Evolutionary conservation across 2,113 vertebrate species (phyloP).

Genomic region (Neolamprologus variostigma): DNA sequence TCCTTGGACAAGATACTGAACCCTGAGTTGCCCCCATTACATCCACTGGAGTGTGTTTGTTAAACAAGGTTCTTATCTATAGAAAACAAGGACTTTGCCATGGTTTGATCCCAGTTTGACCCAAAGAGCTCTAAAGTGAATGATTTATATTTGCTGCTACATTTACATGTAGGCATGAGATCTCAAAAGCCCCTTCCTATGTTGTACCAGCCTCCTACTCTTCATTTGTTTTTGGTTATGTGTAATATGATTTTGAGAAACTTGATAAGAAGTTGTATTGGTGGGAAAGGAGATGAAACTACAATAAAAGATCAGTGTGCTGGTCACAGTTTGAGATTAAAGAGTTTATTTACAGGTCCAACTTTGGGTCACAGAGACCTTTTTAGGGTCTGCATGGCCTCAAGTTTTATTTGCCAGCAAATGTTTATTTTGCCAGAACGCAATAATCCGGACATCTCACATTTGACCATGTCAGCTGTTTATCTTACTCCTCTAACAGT

Average conservation of each 20-base stretch:
- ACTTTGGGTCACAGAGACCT: slow-evolving; percentile 26
- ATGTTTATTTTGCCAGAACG: slow-evolving; percentile 26
- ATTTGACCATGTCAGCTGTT: background rate
- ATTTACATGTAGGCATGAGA: slow-evolving; percentile 17
- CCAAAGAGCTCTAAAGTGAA: background rate
- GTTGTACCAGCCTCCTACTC: background rate
- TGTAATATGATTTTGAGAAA: background rate
- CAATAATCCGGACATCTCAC: background rate
- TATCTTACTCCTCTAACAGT: background rate
- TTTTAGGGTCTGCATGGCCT: slow-evolving; percentile 25
- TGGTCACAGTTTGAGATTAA: slow-evolving; percentile 3
- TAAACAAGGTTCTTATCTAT: background rate
- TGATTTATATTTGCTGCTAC: background rate
- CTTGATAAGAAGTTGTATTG: background rate
- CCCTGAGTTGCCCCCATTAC: background rate
- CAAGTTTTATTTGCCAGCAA: slow-evolving; percentile 8
- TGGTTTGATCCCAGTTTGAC: slow-evolving; percentile 2
- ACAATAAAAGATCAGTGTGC: background rate
- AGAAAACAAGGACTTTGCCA: background rate
- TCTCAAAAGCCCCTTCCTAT: background rate
- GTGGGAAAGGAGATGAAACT: background rate
- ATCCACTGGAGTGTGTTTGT: background rate
- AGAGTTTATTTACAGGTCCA: slow-evolving; percentile 23
- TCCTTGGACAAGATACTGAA: background rate
- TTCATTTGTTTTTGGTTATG: background rate